Evolutionary conservation across 2,113 vertebrate species (phyloP).

Genomic region (Psilopsiagon aymara): DNA sequence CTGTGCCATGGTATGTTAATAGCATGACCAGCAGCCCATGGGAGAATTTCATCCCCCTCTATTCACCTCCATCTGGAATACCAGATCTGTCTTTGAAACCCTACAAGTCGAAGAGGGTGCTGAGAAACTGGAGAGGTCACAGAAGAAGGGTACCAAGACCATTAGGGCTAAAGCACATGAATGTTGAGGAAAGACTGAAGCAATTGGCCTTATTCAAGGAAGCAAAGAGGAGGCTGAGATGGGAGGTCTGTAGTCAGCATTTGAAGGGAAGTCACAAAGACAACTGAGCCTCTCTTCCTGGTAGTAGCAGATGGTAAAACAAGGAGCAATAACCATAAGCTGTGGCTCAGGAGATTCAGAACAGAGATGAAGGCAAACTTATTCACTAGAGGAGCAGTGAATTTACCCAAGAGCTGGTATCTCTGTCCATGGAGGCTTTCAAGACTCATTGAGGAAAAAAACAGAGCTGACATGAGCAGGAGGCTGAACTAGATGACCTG

Average conservation of each 20-base stretch:
- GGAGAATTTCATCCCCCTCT: background rate
- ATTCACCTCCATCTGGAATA: background rate
- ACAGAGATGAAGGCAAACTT: background rate
- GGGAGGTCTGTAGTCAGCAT: background rate
- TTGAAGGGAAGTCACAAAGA: background rate
- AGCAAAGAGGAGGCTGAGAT: background rate
- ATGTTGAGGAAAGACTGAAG: background rate
- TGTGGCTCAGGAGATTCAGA: background rate
- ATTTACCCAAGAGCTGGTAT: background rate
- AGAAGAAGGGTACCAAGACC: background rate
- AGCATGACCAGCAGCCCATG: background rate
- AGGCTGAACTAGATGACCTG: background rate
- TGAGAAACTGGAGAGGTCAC: background rate
- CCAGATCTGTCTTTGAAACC: background rate
- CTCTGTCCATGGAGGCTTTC: background rate
- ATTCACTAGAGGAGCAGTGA: background rate
- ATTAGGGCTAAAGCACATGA: background rate
- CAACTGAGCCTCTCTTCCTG: background rate
- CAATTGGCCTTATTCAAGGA: background rate
- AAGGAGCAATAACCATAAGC: background rate
- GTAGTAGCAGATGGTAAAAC: background rate
- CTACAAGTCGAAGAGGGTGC: background rate
- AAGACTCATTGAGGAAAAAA: background rate
- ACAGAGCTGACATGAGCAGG: background rate
- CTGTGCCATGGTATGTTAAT: background rate